A percentile compares a stretch with the other conserved stretches of the same genome.
Evolutionary conservation across 2,888 invertebrate genomes (phyloP).

Genomic region (Psylliodes chrysocephalus): DNA sequence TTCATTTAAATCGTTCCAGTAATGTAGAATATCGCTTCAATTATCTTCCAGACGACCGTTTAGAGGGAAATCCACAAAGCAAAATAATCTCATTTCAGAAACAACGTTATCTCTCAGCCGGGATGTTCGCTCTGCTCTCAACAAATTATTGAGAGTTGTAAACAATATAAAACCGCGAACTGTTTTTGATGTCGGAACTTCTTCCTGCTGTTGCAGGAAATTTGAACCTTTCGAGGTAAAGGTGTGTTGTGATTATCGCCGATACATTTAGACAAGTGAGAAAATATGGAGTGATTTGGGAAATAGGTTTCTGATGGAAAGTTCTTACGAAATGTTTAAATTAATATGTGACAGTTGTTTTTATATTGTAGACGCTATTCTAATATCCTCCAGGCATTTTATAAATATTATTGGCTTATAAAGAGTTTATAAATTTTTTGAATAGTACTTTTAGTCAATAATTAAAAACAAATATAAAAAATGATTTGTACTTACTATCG

Average conservation of each 20-base stretch:
- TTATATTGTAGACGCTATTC: no score
- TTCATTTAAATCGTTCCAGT: conserved; percentile 17
- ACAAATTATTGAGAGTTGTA: conserved; percentile 5
- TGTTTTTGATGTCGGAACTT: not conserved
- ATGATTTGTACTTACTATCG: no score
- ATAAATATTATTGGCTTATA: no score
- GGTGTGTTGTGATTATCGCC: not conserved
- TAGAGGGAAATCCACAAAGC: conserved; percentile 20
- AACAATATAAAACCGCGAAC: not conserved
- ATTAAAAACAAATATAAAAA: no score
- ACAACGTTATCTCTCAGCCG: conserved; percentile 14
- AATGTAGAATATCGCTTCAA: conserved; percentile 12
- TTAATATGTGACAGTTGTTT: no score
- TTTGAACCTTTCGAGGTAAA: not conserved
- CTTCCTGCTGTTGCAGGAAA: not conserved
- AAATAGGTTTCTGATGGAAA: not conserved
- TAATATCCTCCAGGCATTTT: no score
- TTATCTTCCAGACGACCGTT: conserved; percentile 16
- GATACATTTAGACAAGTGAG: not conserved
- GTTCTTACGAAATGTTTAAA: not conserved
- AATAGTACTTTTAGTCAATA: no score
- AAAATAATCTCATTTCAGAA: conserved; percentile 26
- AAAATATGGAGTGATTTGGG: not conserved
- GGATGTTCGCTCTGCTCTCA: not conserved
- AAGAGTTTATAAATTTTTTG: no score